Evolutionary conservation across 2,888 invertebrate genomes (phyloP).

Genomic region (Acheta domesticus): DNA sequence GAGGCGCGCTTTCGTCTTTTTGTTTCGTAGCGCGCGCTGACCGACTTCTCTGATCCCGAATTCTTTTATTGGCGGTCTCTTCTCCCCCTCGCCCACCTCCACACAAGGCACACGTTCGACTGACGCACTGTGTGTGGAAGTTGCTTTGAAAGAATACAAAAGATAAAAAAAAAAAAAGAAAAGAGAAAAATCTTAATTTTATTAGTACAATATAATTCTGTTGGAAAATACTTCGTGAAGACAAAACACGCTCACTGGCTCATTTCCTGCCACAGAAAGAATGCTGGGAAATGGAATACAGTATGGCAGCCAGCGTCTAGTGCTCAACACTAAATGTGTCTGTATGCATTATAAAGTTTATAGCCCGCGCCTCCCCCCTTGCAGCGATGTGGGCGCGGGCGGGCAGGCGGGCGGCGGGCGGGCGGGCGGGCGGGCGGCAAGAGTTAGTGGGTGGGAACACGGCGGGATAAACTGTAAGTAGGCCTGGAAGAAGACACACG

Average conservation of each 20-base stretch:
- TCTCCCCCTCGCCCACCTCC: not conserved
- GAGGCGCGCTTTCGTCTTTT: not conserved
- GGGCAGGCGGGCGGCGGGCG: no score
- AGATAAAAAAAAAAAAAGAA: not conserved
- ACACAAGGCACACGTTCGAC: not conserved
- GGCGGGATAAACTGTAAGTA: no score
- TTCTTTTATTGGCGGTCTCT: not conserved
- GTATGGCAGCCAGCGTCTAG: not conserved
- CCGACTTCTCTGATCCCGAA: not conserved
- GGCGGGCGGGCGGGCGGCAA: no score
- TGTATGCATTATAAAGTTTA: slow-evolving; percentile 18
- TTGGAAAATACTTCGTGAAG: slow-evolving; percentile 3
- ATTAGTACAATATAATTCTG: slow-evolving; percentile 3
- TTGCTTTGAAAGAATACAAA: not conserved
- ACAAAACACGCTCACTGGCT: slow-evolving; percentile 18
- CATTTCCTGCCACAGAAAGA: not conserved
- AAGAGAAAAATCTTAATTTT: slow-evolving; percentile 3
- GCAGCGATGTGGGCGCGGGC: not conserved
- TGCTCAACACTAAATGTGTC: slow-evolving; percentile 4
- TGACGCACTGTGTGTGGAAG: not conserved
- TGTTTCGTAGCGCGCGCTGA: not conserved
- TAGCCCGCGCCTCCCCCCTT: not conserved
- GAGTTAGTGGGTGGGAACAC: no score
- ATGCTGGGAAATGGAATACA: slow-evolving; percentile 1
- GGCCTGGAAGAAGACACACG: no score